Percentiles rank a stretch among this genome's conserved stretches.
These are phyloP conservation scores for Chrysodeixis includens DNA, from an alignment of 2,888 invertebrate species.

Conservation along the genomic window DNA sequence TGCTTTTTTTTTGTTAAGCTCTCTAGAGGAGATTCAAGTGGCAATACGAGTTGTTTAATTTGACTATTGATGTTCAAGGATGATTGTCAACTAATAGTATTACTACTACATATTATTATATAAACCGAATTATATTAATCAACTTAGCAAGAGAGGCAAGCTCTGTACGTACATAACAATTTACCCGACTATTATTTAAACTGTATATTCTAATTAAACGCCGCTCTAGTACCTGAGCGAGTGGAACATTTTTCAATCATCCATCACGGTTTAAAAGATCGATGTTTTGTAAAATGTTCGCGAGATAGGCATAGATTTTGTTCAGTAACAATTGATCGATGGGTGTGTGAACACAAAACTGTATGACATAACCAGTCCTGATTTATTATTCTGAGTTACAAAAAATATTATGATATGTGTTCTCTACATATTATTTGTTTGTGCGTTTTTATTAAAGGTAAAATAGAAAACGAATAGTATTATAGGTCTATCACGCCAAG, in stretches of 20 bases:
- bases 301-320: not conserved
- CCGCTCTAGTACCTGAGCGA: not conserved
- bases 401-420: not conserved
- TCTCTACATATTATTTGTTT: not conserved
- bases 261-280: conserved; percentile 31
- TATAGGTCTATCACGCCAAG: no score
- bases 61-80: no score
- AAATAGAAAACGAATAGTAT: no score
- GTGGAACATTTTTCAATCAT: conserved; percentile 9
- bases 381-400: not conserved
- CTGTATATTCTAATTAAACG: not conserved
- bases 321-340: conserved; percentile 39
- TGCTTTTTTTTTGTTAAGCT: no score
- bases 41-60: no score
- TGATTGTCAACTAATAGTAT: no score
- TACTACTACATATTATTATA: no score
- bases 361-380: not conserved
- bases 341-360: not conserved
- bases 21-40: no score
- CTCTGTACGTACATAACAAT: not conserved
- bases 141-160: no score
- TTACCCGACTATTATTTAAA: not conserved
- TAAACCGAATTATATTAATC: no score
- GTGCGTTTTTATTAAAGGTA: no score
- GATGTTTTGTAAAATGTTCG: conserved; percentile 9